These are phyloP conservation scores for Oriolus oriolus DNA, from an alignment of 2,113 vertebrate species.

Conservation along the genomic window DNA sequence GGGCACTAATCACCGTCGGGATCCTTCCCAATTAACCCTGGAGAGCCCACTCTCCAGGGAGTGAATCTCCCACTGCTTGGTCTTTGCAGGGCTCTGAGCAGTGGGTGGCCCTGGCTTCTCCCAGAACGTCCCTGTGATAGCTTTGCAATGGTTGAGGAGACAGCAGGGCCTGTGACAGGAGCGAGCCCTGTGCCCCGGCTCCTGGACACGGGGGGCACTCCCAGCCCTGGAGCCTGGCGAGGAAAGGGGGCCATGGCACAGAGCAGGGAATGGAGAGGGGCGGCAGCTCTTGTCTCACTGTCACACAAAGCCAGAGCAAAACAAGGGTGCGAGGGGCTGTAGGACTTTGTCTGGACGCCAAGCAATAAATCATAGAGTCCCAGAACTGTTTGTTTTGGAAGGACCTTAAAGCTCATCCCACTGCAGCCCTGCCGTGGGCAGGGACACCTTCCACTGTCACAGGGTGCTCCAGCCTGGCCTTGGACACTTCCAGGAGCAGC, in stretches of 20 bases:
- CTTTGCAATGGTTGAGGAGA: not conserved
- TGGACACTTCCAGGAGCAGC: not conserved
- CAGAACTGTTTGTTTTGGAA: not conserved
- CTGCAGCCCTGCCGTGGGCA: not conserved
- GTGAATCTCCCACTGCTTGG: not conserved
- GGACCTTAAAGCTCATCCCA: fast-evolving
- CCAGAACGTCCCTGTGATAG: fast-evolving
- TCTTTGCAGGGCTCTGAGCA: not conserved
- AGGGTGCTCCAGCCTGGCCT: not conserved
- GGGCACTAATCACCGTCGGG: not conserved
- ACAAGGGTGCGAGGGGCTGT: not conserved
- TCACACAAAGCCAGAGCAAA: not conserved
- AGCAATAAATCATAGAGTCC: not conserved
- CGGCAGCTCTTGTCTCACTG: not conserved
- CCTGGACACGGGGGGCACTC: not conserved
- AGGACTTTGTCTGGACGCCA: not conserved
- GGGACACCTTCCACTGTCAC: not conserved
- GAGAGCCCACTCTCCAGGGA: not conserved
- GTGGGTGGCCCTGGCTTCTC: fast-evolving
- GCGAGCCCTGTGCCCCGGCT: fast-evolving
- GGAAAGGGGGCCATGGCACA: not conserved
- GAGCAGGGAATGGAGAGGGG: not conserved
- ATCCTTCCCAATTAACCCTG: not conserved
- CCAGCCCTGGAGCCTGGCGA: not conserved
- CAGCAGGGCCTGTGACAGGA: not conserved